Base-by-base conservation (phyloP, 1,140 invertebrate species). In the Ceratoteleas bidentatus region DNA sequence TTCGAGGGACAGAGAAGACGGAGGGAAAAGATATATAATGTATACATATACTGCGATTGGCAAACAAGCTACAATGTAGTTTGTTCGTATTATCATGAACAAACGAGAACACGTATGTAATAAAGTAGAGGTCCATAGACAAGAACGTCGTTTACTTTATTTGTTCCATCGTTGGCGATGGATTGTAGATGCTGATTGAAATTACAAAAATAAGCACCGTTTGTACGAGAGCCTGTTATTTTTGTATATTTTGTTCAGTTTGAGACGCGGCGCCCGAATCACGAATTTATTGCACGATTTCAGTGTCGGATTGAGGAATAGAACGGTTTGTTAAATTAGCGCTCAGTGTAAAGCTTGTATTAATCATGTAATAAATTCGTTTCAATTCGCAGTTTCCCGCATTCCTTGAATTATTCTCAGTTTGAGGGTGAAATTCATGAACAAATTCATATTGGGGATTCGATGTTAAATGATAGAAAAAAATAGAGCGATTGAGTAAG, bases 1-100 rank as follows among this genome's bases (percentile, higher is more conserved):
- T 87, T 82, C 68, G 87, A 86, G 79, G 84, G 85, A 87, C 81
- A 24, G 4, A 24, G 24, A 24, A 24, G 24, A 24, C 24, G 24
- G 24, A 24, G 24, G 24, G 79, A 76, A 86, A 87, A 84, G 87
- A 87, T 77, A 66, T 58, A 70, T 57, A 75, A 75, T 79, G 76
- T 83, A 83, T 90, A 87, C 90, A 91, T 87, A 90, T 89, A 90
- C 87, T 91, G 87, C 90, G 87, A 90, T 89, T 87, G 87, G 89
- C 84, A 86, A 84, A 85, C 88, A 89, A 90, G 87, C 90, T 91
- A 91, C 90, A 90, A 91, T 91, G 90, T 91, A 91, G 90, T 90
- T 91, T 91, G 90, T 88, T 91, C 88, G 88, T 87, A 87, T 87
- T 87, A 85, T 88, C 88, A 90, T 89, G 87, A 89, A 89, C 86